A percentile compares a stretch with the other conserved stretches of the same genome.
These are phyloP conservation scores for Eurystomus glaucurus DNA, from an alignment of 2,797 vertebrate species.

Conservation along the genomic window DNA sequence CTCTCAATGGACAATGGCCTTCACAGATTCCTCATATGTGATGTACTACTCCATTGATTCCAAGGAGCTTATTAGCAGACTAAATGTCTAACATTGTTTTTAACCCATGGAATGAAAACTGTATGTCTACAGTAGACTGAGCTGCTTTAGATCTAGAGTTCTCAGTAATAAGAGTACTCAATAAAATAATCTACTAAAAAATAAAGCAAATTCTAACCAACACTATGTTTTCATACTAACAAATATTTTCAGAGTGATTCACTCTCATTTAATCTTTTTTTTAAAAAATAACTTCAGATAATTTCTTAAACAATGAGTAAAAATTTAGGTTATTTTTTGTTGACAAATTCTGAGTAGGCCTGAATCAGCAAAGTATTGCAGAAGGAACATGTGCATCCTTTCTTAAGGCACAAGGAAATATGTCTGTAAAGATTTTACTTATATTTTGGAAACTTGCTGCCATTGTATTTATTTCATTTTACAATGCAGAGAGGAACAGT, in stretches of 20 bases:
- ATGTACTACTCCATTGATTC: neutral
- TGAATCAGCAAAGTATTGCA: neutral
- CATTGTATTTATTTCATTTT: slow-evolving; percentile 23
- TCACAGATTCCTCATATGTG: neutral
- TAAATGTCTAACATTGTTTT: neutral
- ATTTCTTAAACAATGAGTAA: neutral
- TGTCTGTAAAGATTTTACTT: neutral
- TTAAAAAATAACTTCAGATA: neutral
- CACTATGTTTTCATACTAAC: neutral
- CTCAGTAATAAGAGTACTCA: neutral
- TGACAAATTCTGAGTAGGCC: neutral
- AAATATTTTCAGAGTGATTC: neutral
- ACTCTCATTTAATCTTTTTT: neutral
- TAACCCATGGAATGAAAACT: neutral
- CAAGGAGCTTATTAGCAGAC: neutral
- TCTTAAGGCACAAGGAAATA: slow-evolving; percentile 1
- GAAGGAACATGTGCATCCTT: neutral
- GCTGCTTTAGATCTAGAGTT: neutral
- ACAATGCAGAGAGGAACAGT: neutral
- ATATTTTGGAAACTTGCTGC: neutral
- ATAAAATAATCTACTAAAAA: neutral
- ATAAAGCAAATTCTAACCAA: neutral
- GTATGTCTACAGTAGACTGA: neutral
- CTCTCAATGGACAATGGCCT: neutral
- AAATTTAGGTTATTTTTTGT: neutral